These are phyloP conservation scores for Hemibagrus guttatus DNA, from an alignment of 2,797 vertebrate species.

Conservation along the genomic window DNA sequence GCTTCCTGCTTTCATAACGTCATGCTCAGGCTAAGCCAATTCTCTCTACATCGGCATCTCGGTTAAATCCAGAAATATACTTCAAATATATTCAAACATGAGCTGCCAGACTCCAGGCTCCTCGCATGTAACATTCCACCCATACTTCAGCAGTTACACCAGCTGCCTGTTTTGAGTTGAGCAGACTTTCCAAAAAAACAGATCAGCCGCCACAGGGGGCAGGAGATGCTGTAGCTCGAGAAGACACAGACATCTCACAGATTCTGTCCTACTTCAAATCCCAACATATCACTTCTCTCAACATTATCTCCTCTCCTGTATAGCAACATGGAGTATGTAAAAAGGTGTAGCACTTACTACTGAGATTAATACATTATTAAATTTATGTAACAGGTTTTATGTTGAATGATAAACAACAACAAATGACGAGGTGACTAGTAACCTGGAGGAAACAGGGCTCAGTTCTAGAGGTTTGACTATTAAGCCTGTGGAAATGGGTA, in stretches of 20 bases:
- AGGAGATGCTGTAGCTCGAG: neutral
- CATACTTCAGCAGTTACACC: neutral
- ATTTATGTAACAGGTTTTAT: neutral
- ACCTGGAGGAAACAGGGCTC: neutral
- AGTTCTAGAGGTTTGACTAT: neutral
- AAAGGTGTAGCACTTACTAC: neutral
- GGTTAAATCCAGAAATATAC: conserved; percentile 19
- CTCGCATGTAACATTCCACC: neutral
- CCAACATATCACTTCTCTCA: neutral
- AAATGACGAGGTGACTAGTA: neutral
- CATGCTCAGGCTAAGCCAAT: conserved; percentile 22
- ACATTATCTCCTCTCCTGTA: neutral
- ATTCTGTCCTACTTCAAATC: neutral
- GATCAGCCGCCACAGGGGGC: conserved; percentile 8
- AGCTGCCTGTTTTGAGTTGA: neutral
- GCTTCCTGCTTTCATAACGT: conserved; percentile 17
- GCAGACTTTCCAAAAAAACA: neutral
- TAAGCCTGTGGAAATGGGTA: neutral
- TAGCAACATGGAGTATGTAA: neutral
- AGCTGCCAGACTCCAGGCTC: neutral
- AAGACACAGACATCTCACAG: conserved; percentile 1
- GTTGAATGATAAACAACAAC: neutral
- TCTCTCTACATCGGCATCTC: conserved; percentile 17
- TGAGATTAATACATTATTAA: neutral
- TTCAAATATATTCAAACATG: conserved; percentile 15